phyloP scores from a whole-genome alignment of 2,113 vertebrate genomes.

The Sebastes schlegelii region DNA sequence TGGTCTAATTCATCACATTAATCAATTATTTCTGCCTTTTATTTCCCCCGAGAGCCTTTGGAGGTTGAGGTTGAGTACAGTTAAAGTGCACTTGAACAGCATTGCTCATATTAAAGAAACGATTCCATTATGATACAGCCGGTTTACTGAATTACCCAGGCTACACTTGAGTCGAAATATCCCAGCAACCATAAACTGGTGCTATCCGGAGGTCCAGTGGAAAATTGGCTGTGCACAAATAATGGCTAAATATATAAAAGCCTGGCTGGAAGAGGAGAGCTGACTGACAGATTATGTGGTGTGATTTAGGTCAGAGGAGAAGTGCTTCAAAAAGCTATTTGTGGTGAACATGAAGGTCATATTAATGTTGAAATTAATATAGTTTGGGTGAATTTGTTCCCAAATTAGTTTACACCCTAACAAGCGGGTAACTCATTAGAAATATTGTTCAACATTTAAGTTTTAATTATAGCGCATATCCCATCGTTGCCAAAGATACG shows the following conservation, averaged over 20 bases:
- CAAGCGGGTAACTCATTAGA: neutral
- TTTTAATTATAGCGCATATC: too few relatives aligned
- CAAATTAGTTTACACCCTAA: neutral
- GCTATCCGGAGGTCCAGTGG: constrained; percentile 11
- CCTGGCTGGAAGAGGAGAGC: constrained; percentile 3
- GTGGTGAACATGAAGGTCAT: neutral
- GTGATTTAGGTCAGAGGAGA: constrained; percentile 23
- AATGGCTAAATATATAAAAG: constrained; percentile 25
- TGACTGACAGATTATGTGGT: constrained; percentile 21
- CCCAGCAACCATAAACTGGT: constrained; percentile 21
- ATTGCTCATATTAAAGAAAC: constrained; percentile 23
- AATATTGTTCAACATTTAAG: too few relatives aligned
- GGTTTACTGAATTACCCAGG: neutral
- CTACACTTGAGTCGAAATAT: constrained; percentile 5
- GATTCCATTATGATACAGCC: constrained; percentile 27
- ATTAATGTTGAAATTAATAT: neutral
- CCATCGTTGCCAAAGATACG: too few relatives aligned
- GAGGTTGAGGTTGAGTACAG: neutral
- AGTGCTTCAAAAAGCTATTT: constrained; percentile 17
- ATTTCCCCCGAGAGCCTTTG: neutral
- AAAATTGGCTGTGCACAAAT: constrained; percentile 46
- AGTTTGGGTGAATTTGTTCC: neutral
- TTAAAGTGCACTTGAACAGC: constrained; percentile 14
- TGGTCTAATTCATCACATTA: neutral
- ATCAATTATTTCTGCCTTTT: neutral